Evolutionary conservation across 1,140 invertebrate species (phyloP), one percentile per base, ranked within the genome.

Genomic region (Liolophura sinensis): DNA sequence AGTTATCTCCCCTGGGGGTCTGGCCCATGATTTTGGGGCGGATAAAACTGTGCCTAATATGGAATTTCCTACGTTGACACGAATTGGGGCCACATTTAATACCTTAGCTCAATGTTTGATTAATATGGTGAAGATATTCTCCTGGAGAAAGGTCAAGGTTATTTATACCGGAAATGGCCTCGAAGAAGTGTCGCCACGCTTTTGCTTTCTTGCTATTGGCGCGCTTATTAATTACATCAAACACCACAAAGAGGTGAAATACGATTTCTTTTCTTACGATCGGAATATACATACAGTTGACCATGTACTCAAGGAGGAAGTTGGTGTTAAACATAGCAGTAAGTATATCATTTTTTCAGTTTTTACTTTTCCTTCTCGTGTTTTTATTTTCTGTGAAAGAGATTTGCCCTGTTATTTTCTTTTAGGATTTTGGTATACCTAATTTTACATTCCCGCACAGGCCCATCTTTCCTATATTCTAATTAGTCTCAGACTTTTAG

Each of bases 1-100:
- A 0, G 89, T 97, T 0, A 81, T 97, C 9, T 95, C 93, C 1
- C 89, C 93, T 0, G 92, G 92, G 0, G 94, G 90, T 0, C 91
- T 93, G 75, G 92, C 92, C 0, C 90, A 92, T 65, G 90, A 91
- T 52, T 95, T 95, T 81, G 88, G 76, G n/a, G 62, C 47, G 3
- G 64, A 76, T 40, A 76, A 78, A 57, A 60, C 24, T 12, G 22
- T 31, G 9, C 48, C 49, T n/a, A 54, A 69, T 14, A 25, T 64
- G 4, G 77, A 74, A 49, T 82, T 71, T 51, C 20, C 54, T n/a
- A 71, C 73, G 1, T 52, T 82, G 25, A 82, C 78, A 12, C 58
- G 80, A 27, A 67, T 82, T 12, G 73, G 75, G 1, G 67, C 70
- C 0, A 92, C 91, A 18, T 93, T 94, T 84, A 88, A 86, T 59